Evolutionary conservation across 2,113 vertebrate species (phyloP), one percentile per base, ranked within the genome.

Genomic region (Mormoops blainvillei): DNA sequence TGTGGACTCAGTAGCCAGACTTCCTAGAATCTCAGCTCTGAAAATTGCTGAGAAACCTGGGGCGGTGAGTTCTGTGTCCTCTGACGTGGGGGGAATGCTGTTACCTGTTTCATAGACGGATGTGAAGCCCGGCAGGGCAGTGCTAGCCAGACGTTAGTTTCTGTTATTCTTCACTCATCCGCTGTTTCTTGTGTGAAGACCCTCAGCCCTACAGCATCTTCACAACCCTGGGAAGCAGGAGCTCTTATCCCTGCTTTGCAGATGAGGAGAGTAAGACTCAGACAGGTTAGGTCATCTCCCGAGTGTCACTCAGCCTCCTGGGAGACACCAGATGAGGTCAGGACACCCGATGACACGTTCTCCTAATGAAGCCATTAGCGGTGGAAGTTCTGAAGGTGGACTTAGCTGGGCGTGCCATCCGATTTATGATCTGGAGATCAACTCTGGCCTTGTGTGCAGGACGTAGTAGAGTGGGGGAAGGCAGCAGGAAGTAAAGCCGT

Each of bases 321-420:
- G 6, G 43, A 16, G 20, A 54, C 54, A 13, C 31, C 80, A 28
- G 38, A 1, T 7, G 43, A 38, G 65, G 45, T 24, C n/a, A 12
- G 63, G 36, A 26, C 6, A 26, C 6, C 3, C 43, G 1, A 0
- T 13, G 19, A 43, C 22, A 1, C 0, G 0, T 33, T 70, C 54
- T 70, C 20, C 4, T 13, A 4, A 19, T 19, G 65, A 76, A 28
- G 50, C 9, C 3, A 2, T 77, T 45, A 28, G 24, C 11, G 12
- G 0, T 16, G 36, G 65, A 26, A 11, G 7, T 71, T 43, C 45
- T 43, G 45, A 50, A 89, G 24, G 48, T 19, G 19, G 56, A 12
- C 54, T 41, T 43, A 41, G 24, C 20, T 26, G 18, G 16, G 33
- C 41, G 11, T 4, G 0, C 24, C 13, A 15, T 11, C 56, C 6